These are phyloP conservation scores for Poecilia wingei DNA, from an alignment of 2,797 vertebrate genomes.

Conservation along the genomic window DNA sequence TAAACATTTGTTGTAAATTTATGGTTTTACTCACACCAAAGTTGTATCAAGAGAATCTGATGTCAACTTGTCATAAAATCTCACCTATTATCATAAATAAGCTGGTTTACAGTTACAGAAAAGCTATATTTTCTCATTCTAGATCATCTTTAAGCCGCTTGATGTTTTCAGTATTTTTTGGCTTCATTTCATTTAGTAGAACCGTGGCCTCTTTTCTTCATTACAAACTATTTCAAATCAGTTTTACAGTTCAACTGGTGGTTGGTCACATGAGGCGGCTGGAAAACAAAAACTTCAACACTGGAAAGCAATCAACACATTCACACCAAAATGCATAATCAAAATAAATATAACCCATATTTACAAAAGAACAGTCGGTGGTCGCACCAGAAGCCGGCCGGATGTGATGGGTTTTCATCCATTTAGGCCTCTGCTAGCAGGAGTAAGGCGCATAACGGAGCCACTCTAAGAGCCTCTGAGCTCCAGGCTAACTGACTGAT, in stretches of 20 bases:
- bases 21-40: too few species aligned
- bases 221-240: constrained; percentile 4
- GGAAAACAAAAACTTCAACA: not conserved
- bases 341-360: not conserved
- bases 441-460: constrained; percentile 26
- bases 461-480: constrained; percentile 46
- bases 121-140: not conserved
- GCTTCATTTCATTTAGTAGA: constrained; percentile 2
- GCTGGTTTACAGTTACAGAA: not conserved
- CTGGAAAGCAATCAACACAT: not conserved
- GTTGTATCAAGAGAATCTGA: not conserved
- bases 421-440: constrained; percentile 9
- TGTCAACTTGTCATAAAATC: not conserved
- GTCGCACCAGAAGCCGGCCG: constrained; percentile 32
- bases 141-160: not conserved
- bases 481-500: constrained; percentile 49
- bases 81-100: not conserved
- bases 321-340: not conserved
- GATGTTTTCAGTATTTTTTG: not conserved
- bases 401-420: constrained; percentile 37
- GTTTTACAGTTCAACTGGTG: constrained; percentile 3
- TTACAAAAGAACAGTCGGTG: constrained; percentile 16
- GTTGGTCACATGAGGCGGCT: constrained; percentile 12
- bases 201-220: not conserved
- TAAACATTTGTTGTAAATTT: not conserved